phyloP scores from a whole-genome alignment of 2,888 invertebrate genomes.

The Villa cingulata region DNA sequence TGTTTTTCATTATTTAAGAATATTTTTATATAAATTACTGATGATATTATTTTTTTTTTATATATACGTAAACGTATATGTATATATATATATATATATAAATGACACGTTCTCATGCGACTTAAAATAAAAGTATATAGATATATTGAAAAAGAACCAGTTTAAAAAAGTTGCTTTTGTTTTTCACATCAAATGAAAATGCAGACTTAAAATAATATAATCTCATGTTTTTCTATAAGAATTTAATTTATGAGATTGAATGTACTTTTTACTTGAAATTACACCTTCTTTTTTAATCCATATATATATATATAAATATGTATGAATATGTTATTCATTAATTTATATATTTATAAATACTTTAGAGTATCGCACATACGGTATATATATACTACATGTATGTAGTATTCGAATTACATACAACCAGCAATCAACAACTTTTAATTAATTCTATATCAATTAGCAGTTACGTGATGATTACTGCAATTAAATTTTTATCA shows the following conservation, averaged over 20 bases:
- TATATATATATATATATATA: conserved; percentile 2
- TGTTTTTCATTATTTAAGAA: too few relatives aligned
- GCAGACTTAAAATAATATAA: not conserved
- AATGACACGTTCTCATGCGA: conserved; percentile 8
- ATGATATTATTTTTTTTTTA: too few relatives aligned
- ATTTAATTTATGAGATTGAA: conserved; percentile 6
- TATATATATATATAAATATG: too few relatives aligned
- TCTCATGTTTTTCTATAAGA: conserved; percentile 3
- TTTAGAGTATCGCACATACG: too few relatives aligned
- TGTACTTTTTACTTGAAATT: conserved; percentile 6
- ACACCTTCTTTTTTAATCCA: not conserved
- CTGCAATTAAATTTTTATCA: not conserved
- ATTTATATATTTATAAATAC: too few relatives aligned
- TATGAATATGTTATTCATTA: too few relatives aligned
- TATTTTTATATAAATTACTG: too few relatives aligned
- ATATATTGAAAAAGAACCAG: conserved; percentile 6
- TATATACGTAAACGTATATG: too few relatives aligned
- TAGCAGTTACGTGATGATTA: conserved; percentile 36
- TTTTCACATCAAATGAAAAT: conserved; percentile 1
- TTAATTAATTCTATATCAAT: conserved; percentile 36
- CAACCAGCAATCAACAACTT: conserved; percentile 4
- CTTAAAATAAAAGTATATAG: too few relatives aligned
- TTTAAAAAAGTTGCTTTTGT: conserved; percentile 7
- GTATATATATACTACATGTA: too few relatives aligned
- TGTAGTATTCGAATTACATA: too few relatives aligned